phyloP scores from a whole-genome alignment of 2,113 vertebrate species.

The Dipodomys merriami region DNA sequence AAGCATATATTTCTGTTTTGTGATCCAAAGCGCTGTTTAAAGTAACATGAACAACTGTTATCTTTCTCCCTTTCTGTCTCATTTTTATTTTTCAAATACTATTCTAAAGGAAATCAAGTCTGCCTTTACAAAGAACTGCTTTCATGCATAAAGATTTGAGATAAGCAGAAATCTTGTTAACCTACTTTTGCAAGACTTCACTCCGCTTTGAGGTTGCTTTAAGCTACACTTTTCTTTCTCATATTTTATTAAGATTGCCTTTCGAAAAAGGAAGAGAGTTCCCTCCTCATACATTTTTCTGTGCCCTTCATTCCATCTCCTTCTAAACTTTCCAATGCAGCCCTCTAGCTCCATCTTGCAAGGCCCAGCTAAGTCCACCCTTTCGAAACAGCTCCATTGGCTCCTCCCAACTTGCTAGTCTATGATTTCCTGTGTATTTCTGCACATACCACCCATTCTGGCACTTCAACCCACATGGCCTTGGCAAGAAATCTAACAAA shows the following conservation, averaged over 20 bases:
- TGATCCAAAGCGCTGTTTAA: not conserved
- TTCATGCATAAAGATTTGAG: not conserved
- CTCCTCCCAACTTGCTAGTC: not conserved
- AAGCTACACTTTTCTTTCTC: not conserved
- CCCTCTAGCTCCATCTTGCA: not conserved
- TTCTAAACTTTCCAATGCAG: accelerated
- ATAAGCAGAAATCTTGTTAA: slow-evolving; percentile 1
- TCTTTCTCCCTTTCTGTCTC: slow-evolving; percentile 11
- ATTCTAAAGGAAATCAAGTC: slow-evolving; percentile 20
- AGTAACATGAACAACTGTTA: slow-evolving; percentile 18
- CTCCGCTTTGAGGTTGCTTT: slow-evolving; percentile 12
- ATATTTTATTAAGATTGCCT: not conserved
- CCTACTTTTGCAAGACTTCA: not conserved
- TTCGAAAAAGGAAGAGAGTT: not conserved
- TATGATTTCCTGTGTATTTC: not conserved
- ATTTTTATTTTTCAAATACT: slow-evolving; percentile 53
- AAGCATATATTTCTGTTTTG: not conserved
- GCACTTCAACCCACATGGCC: not conserved
- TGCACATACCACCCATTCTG: not conserved
- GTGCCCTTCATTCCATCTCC: not conserved
- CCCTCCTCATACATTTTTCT: not conserved
- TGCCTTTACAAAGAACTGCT: not conserved
- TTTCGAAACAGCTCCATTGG: not conserved
- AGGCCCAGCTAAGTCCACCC: not conserved
- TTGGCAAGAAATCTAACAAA: slow-evolving; percentile 32